phyloP scores from a whole-genome alignment of 2,113 vertebrate genomes.

The Stigmatopora argus region DNA sequence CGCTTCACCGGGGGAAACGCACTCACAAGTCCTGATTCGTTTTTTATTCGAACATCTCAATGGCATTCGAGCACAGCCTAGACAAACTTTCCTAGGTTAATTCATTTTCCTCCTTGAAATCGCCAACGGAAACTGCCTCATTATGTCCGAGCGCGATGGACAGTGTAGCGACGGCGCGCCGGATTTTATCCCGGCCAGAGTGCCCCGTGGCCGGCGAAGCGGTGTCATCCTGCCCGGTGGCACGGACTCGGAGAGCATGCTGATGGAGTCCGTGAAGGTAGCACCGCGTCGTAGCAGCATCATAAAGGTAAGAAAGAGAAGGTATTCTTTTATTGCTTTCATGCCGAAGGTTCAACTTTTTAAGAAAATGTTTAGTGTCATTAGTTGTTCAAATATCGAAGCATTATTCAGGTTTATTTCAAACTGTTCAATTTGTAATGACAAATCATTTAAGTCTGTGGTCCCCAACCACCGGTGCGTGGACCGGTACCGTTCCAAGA shows the following conservation, averaged over 20 bases:
- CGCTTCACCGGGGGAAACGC: conserved; percentile 39
- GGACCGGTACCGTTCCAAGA: too few relatives aligned
- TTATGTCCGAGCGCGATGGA: conserved; percentile 73
- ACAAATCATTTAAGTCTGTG: too few relatives aligned
- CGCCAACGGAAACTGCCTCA: conserved; percentile 9
- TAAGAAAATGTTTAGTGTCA: too few relatives aligned
- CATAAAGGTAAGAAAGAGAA: conserved; percentile 80
- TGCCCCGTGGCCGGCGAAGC: conserved; percentile 74
- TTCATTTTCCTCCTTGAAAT: conserved; percentile 20
- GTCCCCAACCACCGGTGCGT: too few relatives aligned
- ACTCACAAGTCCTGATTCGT: not conserved
- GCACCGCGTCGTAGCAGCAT: conserved; percentile 92
- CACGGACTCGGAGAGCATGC: conserved; percentile 69
- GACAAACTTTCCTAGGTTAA: conserved; percentile 48
- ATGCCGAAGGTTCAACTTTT: not conserved
- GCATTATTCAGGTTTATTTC: too few relatives aligned
- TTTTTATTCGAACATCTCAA: conserved; percentile 20
- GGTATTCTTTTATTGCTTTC: not conserved
- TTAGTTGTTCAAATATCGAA: too few relatives aligned
- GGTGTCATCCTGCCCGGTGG: conserved; percentile 68
- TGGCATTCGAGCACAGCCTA: conserved; percentile 34
- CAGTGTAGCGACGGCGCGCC: conserved; percentile 61
- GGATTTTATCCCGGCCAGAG: conserved; percentile 56
- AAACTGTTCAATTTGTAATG: too few relatives aligned
- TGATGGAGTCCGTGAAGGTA: conserved; percentile 78